Base-by-base conservation (phyloP, 2,888 invertebrate species). In the Fragum sueziense region DNA sequence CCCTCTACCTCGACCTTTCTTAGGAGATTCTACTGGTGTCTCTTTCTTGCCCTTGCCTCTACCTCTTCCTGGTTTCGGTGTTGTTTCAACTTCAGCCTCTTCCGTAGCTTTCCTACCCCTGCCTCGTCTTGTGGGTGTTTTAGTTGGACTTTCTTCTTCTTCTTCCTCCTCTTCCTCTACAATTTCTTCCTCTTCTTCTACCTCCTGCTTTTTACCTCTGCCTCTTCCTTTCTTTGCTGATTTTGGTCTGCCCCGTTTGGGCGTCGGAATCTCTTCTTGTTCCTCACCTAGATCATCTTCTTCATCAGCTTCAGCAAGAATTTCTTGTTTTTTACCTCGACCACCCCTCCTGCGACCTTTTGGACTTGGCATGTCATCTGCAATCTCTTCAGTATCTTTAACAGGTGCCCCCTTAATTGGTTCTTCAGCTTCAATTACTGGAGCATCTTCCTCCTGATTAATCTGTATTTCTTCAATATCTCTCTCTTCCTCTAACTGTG, bases 241-340 rank as follows among this genome's bases (percentile, higher is more conserved):
- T 57, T 80, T 84, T 29, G 79, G 74, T 59, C 83, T 77, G 7
- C 86, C 85, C 65, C 84, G 84, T 72, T 83, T 82, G 25, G 81
- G 74, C 47, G 83, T 74, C 17, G 78, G 61, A 51, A 78, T 74
- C 31, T 80, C 79, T 62, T 79, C 80, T 41, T 74, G 70, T 22
- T 67, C 61, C 65, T 54, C 67, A 25, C 37, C 70, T 20, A 68
- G 74, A 41, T 54, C 47, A n/a, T 52, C 25, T 57, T 25, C 47
- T 27, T 72, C 61, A 57, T 62, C 51, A 20, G 54, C 68, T 33
- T 67, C 70, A 27, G 77, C 77, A 70, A 31, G 51, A 41, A 25
- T 22, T 41, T 62, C 70, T 68, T 31, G 59, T 59, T 59, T 70
- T 70, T 77, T 79, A n/a, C 61, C 61, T 61, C 81, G 73, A 34